These are phyloP conservation scores for Rhopalosiphum nymphaeae DNA, from an alignment of 2,888 invertebrate species.

Conservation along the genomic window DNA sequence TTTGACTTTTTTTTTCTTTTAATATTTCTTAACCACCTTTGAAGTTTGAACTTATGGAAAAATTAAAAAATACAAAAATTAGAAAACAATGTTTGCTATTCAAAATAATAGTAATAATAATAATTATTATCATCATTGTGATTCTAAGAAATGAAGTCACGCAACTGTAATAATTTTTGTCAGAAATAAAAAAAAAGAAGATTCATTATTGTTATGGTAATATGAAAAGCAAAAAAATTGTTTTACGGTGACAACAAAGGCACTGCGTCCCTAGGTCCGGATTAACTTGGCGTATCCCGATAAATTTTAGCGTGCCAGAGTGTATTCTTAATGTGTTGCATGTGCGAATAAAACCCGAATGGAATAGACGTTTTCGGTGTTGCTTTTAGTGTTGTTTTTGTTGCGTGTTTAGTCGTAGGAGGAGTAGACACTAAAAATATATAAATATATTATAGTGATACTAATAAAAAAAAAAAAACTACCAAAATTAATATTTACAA, in stretches of 20 bases:
- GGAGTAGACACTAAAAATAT: background rate
- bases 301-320: constrained; percentile 7
- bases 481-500: constrained; percentile 63
- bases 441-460: constrained; percentile 7
- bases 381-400: constrained; percentile 14
- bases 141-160: constrained; percentile 8
- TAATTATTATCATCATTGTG: background rate
- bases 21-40: background rate
- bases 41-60: background rate
- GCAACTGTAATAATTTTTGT: constrained; percentile 23
- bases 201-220: constrained; percentile 29
- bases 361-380: constrained; percentile 15
- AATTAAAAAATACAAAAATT: background rate
- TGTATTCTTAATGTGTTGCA: constrained; percentile 14
- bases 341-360: constrained; percentile 18
- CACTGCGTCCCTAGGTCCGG: background rate
- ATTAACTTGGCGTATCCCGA: constrained; percentile 29
- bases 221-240: background rate
- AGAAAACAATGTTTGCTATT: background rate
- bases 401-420: background rate
- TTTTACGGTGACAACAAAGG: constrained; percentile 7
- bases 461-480: constrained; percentile 15
- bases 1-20: background rate
- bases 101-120: background rate
- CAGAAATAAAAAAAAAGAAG: constrained; percentile 15